Percentiles rank a stretch among this genome's conserved stretches.
phyloP scores from a whole-genome alignment of 1,140 invertebrate species.

The Eulimnadia texana region DNA sequence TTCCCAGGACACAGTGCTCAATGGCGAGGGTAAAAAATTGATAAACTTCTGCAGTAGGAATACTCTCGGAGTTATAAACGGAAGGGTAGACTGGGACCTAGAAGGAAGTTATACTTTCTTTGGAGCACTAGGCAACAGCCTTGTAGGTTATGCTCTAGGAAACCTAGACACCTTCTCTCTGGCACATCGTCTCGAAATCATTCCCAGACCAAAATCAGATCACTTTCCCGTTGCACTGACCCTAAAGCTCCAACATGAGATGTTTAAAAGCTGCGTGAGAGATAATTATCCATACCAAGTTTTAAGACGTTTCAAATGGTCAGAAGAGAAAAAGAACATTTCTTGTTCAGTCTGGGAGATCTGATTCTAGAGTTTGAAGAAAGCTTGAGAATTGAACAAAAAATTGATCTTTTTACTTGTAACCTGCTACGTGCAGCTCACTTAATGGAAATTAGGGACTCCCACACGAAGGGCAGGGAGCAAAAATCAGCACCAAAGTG shows the following conservation, averaged over 20 bases:
- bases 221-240: background rate
- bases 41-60: background rate
- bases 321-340: too few relatives aligned
- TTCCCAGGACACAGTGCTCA: background rate
- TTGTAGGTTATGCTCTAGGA: background rate
- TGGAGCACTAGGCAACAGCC: background rate
- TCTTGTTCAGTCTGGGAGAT: too few relatives aligned
- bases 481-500: background rate
- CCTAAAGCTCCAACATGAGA: background rate
- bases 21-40: background rate
- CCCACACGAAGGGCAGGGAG: background rate
- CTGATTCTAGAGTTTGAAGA: too few relatives aligned
- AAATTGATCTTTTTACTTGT: too few relatives aligned
- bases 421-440: background rate
- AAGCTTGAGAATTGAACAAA: too few relatives aligned
- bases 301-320: too few relatives aligned
- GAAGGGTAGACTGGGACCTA: background rate
- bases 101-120: background rate
- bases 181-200: background rate
- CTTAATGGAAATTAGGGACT: background rate
- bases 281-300: background rate
- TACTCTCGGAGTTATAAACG: background rate
- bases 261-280: background rate
- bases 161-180: background rate
- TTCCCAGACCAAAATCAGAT: background rate